Conservation (phyloP, 2,113 vertebrate genomes). For the Perognathus longimembris region DNA sequence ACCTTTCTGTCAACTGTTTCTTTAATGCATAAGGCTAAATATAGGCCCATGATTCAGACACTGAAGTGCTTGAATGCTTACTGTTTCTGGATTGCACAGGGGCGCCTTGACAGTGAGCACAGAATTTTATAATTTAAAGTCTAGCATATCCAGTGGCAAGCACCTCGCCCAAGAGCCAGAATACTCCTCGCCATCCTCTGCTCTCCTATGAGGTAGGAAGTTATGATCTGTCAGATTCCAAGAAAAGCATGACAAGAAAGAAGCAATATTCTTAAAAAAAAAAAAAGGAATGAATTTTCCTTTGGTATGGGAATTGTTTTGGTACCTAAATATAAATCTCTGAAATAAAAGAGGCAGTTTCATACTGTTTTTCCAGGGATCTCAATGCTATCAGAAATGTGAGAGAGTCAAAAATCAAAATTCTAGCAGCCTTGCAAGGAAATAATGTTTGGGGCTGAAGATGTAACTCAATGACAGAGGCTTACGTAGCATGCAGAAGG, state of each 20-base stretch:
- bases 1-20: constrained; percentile 57
- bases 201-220: background rate
- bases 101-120: background rate
- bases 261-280: background rate
- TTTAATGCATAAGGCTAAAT: constrained; percentile 53
- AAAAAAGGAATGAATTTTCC: background rate
- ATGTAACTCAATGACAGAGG: background rate
- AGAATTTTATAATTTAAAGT: background rate
- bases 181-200: background rate
- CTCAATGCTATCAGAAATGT: background rate
- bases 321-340: background rate
- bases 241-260: background rate
- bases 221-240: background rate
- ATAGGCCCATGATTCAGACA: background rate
- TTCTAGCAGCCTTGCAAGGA: background rate
- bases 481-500: no score
- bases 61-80: background rate
- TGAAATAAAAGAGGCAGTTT: background rate
- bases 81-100: background rate
- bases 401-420: background rate
- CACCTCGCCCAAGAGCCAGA: background rate
- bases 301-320: background rate
- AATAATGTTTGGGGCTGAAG: background rate
- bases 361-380: background rate
- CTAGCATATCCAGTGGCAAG: no score